Evolutionary conservation across 2,113 vertebrate genomes (phyloP).

Genomic region (Eonycteris spelaea): DNA sequence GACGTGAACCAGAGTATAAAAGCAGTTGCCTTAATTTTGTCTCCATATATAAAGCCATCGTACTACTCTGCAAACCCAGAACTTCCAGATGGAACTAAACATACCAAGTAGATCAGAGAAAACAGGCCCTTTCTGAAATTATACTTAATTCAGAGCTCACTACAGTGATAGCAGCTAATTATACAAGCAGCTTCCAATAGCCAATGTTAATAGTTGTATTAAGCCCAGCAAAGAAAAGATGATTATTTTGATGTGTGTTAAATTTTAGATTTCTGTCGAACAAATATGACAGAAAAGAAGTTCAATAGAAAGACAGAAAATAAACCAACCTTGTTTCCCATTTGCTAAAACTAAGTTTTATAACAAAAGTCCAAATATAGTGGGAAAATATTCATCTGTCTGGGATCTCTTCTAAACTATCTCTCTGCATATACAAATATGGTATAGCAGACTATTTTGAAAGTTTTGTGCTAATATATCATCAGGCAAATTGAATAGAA

Average conservation of each 20-base stretch:
- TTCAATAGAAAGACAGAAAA: background rate
- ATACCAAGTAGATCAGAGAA: background rate
- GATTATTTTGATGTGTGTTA: background rate
- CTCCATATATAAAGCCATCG: background rate
- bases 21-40: background rate
- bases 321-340: background rate
- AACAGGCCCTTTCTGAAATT: background rate
- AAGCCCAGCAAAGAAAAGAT: background rate
- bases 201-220: background rate
- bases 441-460: background rate
- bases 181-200: background rate
- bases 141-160: background rate
- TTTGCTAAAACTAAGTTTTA: background rate
- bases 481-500: background rate
- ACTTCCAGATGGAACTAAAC: background rate
- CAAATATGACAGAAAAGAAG: constrained; percentile 34
- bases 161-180: background rate
- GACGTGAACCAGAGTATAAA: background rate
- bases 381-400: background rate
- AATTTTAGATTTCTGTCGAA: background rate
- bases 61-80: background rate
- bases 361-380: background rate
- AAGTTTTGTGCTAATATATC: background rate
- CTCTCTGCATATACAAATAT: background rate
- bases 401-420: background rate